Conservation (phyloP, 2,888 invertebrate species). For the Tipula lateralis region DNA sequence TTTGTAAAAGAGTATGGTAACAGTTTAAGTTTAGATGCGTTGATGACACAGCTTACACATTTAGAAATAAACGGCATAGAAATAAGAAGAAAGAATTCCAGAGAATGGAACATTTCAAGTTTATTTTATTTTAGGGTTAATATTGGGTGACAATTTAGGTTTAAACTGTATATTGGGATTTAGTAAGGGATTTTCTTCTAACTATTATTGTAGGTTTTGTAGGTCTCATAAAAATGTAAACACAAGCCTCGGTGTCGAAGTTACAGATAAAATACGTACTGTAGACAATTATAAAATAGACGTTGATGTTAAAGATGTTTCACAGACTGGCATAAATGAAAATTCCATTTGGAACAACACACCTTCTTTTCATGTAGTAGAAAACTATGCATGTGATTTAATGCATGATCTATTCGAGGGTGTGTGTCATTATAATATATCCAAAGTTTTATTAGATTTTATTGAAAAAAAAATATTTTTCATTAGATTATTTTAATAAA, state of each 20-base stretch:
- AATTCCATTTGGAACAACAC: background rate
- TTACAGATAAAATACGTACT: conserved; percentile 34
- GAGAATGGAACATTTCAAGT: conserved; percentile 31
- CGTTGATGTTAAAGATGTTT: conserved; percentile 33
- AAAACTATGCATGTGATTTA: background rate
- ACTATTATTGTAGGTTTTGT: conserved; percentile 39
- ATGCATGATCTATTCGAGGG: background rate
- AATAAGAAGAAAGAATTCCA: conserved; percentile 35
- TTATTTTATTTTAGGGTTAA: conserved; percentile 34
- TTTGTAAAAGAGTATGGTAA: no score
- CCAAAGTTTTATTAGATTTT: background rate
- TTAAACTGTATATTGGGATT: conserved; percentile 34
- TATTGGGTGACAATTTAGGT: no score
- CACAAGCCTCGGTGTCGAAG: conserved; percentile 33
- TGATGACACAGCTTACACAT: conserved; percentile 34
- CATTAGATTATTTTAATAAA: no score
- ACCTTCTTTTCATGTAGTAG: background rate
- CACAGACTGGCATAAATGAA: conserved; percentile 33
- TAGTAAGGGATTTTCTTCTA: conserved; percentile 36
- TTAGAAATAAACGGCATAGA: conserved; percentile 35
- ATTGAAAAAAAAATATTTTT: background rate
- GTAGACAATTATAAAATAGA: conserved; percentile 34
- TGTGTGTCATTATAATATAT: background rate
- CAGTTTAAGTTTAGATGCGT: conserved; percentile 36
- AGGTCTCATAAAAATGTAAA: conserved; percentile 35